Evolutionary conservation across 1,140 invertebrate genomes (phyloP).

Genomic region (Octopus sinensis): DNA sequence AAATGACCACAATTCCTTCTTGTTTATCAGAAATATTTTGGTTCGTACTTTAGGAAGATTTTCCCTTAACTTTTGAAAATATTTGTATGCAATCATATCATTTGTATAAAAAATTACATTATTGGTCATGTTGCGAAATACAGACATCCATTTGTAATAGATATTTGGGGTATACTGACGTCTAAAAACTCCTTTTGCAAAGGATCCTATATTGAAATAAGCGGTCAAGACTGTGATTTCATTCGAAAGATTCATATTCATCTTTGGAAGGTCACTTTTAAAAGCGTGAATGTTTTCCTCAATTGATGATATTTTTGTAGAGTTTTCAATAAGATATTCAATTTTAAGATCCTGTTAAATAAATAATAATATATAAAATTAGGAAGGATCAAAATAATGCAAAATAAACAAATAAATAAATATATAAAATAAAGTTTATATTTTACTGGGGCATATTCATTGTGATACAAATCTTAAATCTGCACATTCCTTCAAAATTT

Average conservation of each 20-base stretch:
- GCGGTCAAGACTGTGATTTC: slow-evolving; percentile 45
- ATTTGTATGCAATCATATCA: slow-evolving; percentile 18
- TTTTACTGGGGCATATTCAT: too few relatives aligned
- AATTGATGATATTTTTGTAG: too few relatives aligned
- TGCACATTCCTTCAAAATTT: too few relatives aligned
- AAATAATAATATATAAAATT: too few relatives aligned
- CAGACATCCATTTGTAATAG: slow-evolving; percentile 27
- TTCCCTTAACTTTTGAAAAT: slow-evolving; percentile 24
- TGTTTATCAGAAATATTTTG: slow-evolving; percentile 24
- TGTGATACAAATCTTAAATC: too few relatives aligned
- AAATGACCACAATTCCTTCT: slow-evolving; percentile 33
- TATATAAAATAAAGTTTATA: too few relatives aligned
- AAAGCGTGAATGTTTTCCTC: too few relatives aligned
- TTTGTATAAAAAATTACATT: slow-evolving; percentile 37
- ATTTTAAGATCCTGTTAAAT: too few relatives aligned
- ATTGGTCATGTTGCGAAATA: slow-evolving; percentile 26
- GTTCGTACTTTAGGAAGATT: slow-evolving; percentile 17
- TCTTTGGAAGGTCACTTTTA: too few relatives aligned
- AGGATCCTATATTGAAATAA: slow-evolving; percentile 40
- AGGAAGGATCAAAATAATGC: too few relatives aligned
- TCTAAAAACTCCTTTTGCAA: slow-evolving; percentile 30
- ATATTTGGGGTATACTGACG: slow-evolving; percentile 8
- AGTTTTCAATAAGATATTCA: too few relatives aligned
- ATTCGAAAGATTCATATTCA: not conserved
- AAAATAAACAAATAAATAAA: too few relatives aligned